Base-by-base conservation (phyloP, 2,888 invertebrate species). In the Pycnomerus fuliginosus region DNA sequence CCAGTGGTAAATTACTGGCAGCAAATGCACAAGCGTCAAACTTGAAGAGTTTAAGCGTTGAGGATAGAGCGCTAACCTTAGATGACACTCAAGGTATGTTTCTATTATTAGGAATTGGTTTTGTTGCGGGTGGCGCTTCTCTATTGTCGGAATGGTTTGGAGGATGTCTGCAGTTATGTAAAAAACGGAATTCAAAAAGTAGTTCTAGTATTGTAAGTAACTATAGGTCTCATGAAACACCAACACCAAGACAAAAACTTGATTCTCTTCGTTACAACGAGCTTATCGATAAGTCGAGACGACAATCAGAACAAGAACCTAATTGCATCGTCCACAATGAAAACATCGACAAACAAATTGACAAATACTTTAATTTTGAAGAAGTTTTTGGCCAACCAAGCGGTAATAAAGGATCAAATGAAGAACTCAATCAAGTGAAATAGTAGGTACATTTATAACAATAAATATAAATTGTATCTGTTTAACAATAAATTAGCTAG, bases 71-170 rank as follows among this genome's bases (percentile, higher is more conserved):
- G 13, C 66, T 90, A n/a, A 83, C 84, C 1, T 71, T 88, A 16
- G 87, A 85, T 58, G 90, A 90, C 50, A 87, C 87, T 0, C 87
- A 87, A 70, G 90, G 90, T 5, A 89, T 88, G 85, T 89, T 88
- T 61, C 69, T 89, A 2, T 74, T 90, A 1, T 73, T 89, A 52
- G 85, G 76, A 3, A 78, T 82, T 25, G 90, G 90, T 0, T 84
- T 85, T 61, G 61, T 84, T 0, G 62, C 84, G 15, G 87, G 82
- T 2, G 77, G 75, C 0, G 71, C 79, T 2, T 79, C 81, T 2
- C 69, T 88, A 5, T 55, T 83, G 8, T 81, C 84, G 0, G 89
- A 89, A 73, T 82, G 82, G 73, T 79, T 85, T 60, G 84, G 85
- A 12, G 85, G 85, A 1, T 83, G 83, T 46, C 74, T 83, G 0